phyloP scores from a whole-genome alignment of 2,888 invertebrate species.

The Cyclophora punctaria region DNA sequence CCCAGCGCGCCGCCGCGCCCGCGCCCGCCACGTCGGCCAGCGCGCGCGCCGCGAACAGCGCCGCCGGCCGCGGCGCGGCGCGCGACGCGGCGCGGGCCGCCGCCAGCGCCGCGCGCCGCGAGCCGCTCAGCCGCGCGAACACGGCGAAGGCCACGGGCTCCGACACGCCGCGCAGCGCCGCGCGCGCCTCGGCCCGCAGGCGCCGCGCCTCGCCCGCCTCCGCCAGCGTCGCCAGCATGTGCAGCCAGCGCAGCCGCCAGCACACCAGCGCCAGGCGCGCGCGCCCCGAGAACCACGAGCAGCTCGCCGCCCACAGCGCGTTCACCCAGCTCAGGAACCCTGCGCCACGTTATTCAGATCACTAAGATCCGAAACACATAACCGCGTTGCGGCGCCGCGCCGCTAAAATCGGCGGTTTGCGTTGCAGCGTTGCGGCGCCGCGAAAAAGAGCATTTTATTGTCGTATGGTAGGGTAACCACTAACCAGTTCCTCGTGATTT shows the following conservation, averaged over 20 bases:
- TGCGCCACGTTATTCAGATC: conserved; percentile 37
- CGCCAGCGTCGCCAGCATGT: too few species aligned
- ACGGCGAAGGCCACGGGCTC: conserved; percentile 13
- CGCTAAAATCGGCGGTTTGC: too few species aligned
- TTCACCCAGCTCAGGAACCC: conserved; percentile 58
- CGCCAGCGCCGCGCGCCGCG: conserved; percentile 8
- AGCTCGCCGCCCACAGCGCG: conserved; percentile 22
- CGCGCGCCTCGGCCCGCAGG: conserved; percentile 12
- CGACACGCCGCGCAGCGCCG: background rate
- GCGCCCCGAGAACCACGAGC: conserved; percentile 11
- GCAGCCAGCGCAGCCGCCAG: too few species aligned
- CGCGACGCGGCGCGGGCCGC: conserved; percentile 10
- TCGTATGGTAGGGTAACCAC: too few species aligned
- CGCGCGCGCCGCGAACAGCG: background rate
- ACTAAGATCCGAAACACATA: too few species aligned
- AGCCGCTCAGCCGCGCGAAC: background rate
- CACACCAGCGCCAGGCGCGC: conserved; percentile 10
- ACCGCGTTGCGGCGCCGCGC: too few species aligned
- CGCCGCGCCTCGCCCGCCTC: background rate
- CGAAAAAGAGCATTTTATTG: too few species aligned
- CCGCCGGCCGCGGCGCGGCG: background rate
- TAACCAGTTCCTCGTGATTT: too few species aligned
- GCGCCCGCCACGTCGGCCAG: conserved; percentile 14
- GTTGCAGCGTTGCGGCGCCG: too few species aligned
- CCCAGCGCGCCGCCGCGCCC: conserved; percentile 20